Conservation (phyloP, 2,113 vertebrate genomes). For the Potamarius usumacintae region DNA sequence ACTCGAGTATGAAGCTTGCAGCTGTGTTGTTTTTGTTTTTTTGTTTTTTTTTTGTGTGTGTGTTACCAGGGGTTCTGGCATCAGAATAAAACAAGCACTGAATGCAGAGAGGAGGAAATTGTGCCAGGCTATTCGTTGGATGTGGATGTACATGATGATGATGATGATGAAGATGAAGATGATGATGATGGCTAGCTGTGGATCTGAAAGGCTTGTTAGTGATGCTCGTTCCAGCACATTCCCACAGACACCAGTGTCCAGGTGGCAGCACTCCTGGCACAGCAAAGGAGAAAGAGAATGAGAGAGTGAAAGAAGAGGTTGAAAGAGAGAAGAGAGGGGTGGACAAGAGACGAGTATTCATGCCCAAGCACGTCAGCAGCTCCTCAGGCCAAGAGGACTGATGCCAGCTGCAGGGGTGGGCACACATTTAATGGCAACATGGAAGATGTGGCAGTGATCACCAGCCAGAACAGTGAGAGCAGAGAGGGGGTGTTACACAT, state of each 20-base stretch:
- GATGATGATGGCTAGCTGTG: constrained; percentile 13
- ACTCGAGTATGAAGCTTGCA: neutral
- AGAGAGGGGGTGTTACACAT: constrained; percentile 16
- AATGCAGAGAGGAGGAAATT: constrained; percentile 39
- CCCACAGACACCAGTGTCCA: neutral
- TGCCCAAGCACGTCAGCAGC: constrained; percentile 2
- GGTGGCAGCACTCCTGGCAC: neutral
- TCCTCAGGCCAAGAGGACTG: constrained; percentile 5
- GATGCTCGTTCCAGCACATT: constrained; percentile 8
- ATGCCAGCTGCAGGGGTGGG: constrained; percentile 43
- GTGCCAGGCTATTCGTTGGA: constrained; percentile 8
- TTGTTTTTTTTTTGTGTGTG: neutral
- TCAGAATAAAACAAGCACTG: constrained; percentile 62
- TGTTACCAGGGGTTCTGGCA: constrained; percentile 20
- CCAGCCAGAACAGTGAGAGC: constrained; percentile 6
- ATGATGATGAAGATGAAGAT: constrained; percentile 5
- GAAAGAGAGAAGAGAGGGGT: neutral
- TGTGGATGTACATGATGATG: neutral
- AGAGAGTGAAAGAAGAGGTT: neutral
- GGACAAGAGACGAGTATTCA: constrained; percentile 14
- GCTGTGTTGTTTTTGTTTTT: constrained; percentile 9
- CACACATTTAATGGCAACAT: constrained; percentile 36
- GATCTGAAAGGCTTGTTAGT: constrained; percentile 22
- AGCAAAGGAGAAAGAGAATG: neutral
- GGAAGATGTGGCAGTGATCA: constrained; percentile 39